phyloP scores from a whole-genome alignment of 2,888 invertebrate genomes.

The Scaeva pyrastri region DNA sequence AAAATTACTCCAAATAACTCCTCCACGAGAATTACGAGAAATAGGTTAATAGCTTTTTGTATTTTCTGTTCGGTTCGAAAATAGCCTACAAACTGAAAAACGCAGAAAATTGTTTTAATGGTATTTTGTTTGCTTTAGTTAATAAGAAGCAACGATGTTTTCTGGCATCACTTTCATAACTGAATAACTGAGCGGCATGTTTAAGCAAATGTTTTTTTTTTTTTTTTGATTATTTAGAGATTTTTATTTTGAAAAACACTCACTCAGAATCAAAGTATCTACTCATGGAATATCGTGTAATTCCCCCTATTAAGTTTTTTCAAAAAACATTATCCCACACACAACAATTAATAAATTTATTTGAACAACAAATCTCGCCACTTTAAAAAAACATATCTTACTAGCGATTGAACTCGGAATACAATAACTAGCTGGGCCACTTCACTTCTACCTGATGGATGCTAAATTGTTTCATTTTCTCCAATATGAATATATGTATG shows the following conservation, averaged over 20 bases:
- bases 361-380: background rate
- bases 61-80: background rate
- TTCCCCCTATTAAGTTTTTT: background rate
- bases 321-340: background rate
- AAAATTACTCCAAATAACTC: background rate
- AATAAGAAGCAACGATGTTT: background rate
- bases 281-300: slow-evolving; percentile 4
- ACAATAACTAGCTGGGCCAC: background rate
- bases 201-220: background rate
- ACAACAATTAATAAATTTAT: background rate
- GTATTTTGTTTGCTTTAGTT: background rate
- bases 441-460: slow-evolving; percentile 8
- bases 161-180: background rate
- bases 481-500: no score
- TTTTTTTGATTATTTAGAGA: background rate
- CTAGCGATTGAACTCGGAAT: slow-evolving; percentile 6
- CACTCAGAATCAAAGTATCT: slow-evolving; percentile 22
- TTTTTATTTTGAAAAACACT: background rate
- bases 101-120: background rate
- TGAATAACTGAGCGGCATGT: background rate
- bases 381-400: background rate
- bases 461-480: background rate
- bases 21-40: background rate
- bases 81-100: background rate
- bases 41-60: slow-evolving; percentile 6